Base-by-base conservation (phyloP, 2,113 vertebrate species). In the Chlamydotis undulata region DNA sequence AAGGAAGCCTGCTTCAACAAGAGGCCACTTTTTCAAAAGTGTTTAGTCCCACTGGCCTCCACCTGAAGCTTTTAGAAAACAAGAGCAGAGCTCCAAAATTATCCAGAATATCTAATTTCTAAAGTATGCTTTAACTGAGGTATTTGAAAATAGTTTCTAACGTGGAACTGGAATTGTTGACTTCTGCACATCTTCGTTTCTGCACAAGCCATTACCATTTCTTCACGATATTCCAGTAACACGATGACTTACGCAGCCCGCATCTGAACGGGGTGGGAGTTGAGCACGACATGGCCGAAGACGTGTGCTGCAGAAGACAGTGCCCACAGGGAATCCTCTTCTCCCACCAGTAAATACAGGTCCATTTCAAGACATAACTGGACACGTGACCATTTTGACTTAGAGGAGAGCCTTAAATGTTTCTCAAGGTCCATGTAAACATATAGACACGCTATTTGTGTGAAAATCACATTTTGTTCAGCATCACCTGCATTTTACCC, bases 401-500 rank as follows among this genome's bases (percentile, higher is more conserved):
- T 33, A 68, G 19, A 52, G 56, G 5, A 81, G 14, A 55, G 26
- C 14, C 4, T 28, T 28, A 28, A 79, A 14, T 22, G 8, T 47
- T 80, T 80, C 47, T 43, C 0, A 0, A 55, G 55, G 25, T 41
- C 24, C 7, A 7, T 17, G 9, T 33, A 31, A 73, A 43, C 7
- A 19, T 16, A 24, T 56, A 59, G 89, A 47, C 3, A 7, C 2
- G 12, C 29, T 23, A 35, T 53, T 70, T 47, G 35, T 57, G 52
- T 75, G 83, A 92, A 94, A 95, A 70, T 28, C 69, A 53, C 29
- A 9, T 57, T 90, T 88, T 83, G 24, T 68, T 63, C 52, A 56
- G n/a, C 43, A 31, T 33, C 18, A 0, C 6, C 5, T 39, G 28
- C 21, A 6, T 88, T 75, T 86, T 73, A 84, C 49, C 35, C 73